These are phyloP conservation scores for Lymantria monacha DNA, from an alignment of 2,888 invertebrate species.

Conservation along the genomic window DNA sequence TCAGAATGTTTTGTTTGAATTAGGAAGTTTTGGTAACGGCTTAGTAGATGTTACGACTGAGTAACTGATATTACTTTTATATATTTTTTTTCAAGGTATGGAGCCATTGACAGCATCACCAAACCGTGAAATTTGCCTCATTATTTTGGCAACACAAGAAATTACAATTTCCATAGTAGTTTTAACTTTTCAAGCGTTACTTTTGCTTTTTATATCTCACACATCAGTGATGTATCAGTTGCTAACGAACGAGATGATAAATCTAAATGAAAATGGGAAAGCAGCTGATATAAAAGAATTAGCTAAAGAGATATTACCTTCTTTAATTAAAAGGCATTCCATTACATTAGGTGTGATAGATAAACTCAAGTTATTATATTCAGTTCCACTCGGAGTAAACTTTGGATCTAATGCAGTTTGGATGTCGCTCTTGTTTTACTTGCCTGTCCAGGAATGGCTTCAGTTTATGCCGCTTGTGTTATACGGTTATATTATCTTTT, in stretches of 20 bases:
- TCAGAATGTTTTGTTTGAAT: no score
- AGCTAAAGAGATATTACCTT: conserved; percentile 42
- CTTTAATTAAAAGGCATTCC: conserved; percentile 48
- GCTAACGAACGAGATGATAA: conserved; percentile 36
- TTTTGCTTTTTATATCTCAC: conserved; percentile 43
- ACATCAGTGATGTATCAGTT: conserved; percentile 39
- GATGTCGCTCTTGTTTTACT: conserved; percentile 57
- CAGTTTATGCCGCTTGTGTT: conserved; percentile 54
- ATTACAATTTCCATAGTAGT: conserved; percentile 29
- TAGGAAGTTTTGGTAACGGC: no score
- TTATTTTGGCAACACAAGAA: conserved; percentile 35
- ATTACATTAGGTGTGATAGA: conserved; percentile 45
- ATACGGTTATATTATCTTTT: conserved; percentile 62
- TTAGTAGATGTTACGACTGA: no score
- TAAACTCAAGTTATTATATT: conserved; percentile 54
- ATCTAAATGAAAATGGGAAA: conserved; percentile 34
- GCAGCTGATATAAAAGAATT: conserved; percentile 24
- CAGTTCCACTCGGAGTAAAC: conserved; percentile 61
- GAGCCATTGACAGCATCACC: conserved; percentile 29
- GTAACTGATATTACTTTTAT: not conserved
- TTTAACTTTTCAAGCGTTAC: conserved; percentile 32
- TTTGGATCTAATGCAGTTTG: conserved; percentile 63
- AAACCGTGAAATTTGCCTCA: conserved; percentile 37
- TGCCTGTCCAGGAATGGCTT: conserved; percentile 53
- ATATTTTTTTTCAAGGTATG: conserved; percentile 25